A percentile compares a stretch with the other conserved stretches of the same genome.
These are phyloP conservation scores for Aegithalos caudatus DNA, from an alignment of 2,113 vertebrate species.

Conservation along the genomic window DNA sequence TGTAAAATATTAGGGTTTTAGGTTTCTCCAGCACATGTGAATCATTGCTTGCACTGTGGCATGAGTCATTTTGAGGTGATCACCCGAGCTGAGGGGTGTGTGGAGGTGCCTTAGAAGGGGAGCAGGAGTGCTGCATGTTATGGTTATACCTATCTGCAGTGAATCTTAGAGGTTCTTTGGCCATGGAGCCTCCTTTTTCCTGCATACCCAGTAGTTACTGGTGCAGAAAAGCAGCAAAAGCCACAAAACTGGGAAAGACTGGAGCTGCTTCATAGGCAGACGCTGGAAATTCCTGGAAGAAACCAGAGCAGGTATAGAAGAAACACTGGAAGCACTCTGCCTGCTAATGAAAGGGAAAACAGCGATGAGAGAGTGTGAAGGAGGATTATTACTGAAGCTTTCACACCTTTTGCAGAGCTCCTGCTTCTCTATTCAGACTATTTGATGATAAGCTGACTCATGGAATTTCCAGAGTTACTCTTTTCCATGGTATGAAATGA, in stretches of 20 bases:
- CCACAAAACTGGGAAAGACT: background rate
- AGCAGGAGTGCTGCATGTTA: background rate
- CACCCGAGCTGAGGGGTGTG: background rate
- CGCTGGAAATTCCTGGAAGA: background rate
- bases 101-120: background rate
- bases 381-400: background rate
- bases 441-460: background rate
- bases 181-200: background rate
- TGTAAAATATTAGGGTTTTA: too few relatives aligned
- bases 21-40: background rate
- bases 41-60: background rate
- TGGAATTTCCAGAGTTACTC: conserved; percentile 1
- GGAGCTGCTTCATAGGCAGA: background rate
- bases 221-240: background rate
- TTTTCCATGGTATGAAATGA: background rate
- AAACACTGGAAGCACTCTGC: background rate
- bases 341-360: conserved; percentile 24
- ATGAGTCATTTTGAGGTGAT: background rate
- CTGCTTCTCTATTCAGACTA: conserved; percentile 2
- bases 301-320: background rate
- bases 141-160: background rate
- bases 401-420: background rate
- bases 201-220: background rate
- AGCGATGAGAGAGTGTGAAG: background rate
- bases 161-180: background rate